Evolutionary conservation across 2,888 invertebrate genomes (phyloP).

Genomic region (Polymixis lichenea): DNA sequence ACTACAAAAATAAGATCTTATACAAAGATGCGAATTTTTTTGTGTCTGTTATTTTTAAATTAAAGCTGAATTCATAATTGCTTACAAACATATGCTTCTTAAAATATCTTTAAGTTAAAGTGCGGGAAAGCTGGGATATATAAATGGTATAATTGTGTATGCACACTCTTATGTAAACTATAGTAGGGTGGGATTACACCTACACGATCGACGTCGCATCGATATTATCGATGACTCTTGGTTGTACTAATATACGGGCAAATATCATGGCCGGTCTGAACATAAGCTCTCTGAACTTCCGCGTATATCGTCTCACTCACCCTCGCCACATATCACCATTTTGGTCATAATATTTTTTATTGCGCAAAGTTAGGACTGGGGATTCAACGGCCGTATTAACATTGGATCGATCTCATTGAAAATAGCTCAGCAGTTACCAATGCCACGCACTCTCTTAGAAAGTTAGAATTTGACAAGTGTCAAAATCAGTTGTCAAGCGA

Average conservation of each 20-base stretch:
- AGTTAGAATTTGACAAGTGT: background rate
- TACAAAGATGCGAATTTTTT: background rate
- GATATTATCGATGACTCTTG: no score
- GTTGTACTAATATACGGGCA: background rate
- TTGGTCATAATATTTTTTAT: no score
- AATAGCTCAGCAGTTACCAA: background rate
- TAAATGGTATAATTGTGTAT: background rate
- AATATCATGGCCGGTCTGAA: no score
- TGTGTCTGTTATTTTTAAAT: background rate
- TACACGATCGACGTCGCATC: background rate
- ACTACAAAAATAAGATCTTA: conserved; percentile 21
- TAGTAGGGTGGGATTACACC: background rate
- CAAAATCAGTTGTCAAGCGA: background rate
- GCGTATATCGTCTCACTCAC: no score
- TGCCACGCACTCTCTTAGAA: no score
- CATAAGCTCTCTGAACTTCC: no score
- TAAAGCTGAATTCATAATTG: background rate
- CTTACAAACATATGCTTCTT: background rate
- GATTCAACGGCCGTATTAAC: no score
- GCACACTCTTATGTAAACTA: conserved; percentile 24
- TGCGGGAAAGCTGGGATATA: conserved; percentile 22
- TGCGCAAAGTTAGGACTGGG: no score
- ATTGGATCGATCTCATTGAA: background rate
- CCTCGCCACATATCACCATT: no score
- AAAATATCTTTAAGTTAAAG: conserved; percentile 2